These are phyloP conservation scores for Agrotis clavis DNA, from an alignment of 2,888 invertebrate genomes.

Conservation along the genomic window DNA sequence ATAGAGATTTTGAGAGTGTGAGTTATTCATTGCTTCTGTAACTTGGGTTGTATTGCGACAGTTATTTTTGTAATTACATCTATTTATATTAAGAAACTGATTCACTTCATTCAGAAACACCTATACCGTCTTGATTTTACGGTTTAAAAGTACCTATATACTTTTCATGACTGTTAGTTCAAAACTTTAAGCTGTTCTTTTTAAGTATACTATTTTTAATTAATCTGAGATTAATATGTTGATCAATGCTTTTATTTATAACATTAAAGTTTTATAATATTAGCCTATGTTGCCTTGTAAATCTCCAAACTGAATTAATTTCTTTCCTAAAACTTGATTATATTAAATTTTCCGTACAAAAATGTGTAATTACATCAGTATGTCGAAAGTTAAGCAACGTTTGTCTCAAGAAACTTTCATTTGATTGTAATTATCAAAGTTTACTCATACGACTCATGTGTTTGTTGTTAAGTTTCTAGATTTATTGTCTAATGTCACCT, in stretches of 20 bases:
- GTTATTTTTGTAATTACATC: slow-evolving; percentile 8
- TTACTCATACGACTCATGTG: slow-evolving; percentile 48
- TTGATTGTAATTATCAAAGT: slow-evolving; percentile 64
- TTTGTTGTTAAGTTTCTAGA: slow-evolving; percentile 48
- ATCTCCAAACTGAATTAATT: background rate
- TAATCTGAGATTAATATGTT: background rate
- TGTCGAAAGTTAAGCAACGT: slow-evolving; percentile 60
- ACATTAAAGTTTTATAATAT: background rate
- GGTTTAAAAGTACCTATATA: too few species aligned
- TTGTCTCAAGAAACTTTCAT: slow-evolving; percentile 52
- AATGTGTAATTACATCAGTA: slow-evolving; percentile 62
- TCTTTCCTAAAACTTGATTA: slow-evolving; percentile 3
- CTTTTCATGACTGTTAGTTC: too few species aligned
- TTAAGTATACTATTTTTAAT: background rate
- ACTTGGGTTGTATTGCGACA: slow-evolving; percentile 4
- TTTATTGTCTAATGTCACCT: slow-evolving; percentile 42
- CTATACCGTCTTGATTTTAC: background rate
- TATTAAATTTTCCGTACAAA: slow-evolving; percentile 23
- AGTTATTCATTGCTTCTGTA: slow-evolving; percentile 12
- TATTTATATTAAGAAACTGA: background rate
- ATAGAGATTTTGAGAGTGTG: slow-evolving; percentile 37
- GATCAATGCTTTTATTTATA: background rate
- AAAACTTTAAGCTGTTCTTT: background rate
- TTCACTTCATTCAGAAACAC: background rate
- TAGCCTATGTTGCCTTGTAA: background rate